phyloP scores from a whole-genome alignment of 2,888 invertebrate genomes.

The Brachypterus glaber region DNA sequence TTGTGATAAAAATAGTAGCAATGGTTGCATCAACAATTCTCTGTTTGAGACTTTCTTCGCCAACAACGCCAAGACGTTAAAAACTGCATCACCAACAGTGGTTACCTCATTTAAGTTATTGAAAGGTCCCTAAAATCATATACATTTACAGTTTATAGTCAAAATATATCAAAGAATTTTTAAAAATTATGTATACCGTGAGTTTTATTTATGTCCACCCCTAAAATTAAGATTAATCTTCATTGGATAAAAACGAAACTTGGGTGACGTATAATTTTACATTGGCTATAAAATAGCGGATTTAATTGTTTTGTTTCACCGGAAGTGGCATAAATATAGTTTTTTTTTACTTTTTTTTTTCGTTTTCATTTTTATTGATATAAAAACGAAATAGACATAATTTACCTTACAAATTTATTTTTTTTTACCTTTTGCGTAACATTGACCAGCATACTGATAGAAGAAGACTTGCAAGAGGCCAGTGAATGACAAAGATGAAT shows the following conservation, averaged over 20 bases:
- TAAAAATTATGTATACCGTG: too few relatives aligned
- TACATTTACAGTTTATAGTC: too few relatives aligned
- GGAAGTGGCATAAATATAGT: too few relatives aligned
- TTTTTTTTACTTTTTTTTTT: too few relatives aligned
- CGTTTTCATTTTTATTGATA: too few relatives aligned
- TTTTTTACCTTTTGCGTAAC: conserved; percentile 33
- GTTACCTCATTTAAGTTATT: conserved; percentile 52
- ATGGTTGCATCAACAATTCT: conserved; percentile 64
- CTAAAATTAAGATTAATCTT: too few relatives aligned
- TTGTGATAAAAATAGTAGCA: conserved; percentile 57
- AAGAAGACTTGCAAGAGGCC: conserved; percentile 63
- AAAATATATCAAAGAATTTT: neutral
- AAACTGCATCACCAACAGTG: conserved; percentile 80
- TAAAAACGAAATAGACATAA: conserved; percentile 7
- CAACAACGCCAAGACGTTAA: conserved; percentile 68
- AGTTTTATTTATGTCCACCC: too few relatives aligned
- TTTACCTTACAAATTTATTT: conserved; percentile 9
- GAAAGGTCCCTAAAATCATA: conserved; percentile 24
- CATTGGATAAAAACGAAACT: too few relatives aligned
- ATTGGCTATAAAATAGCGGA: too few relatives aligned
- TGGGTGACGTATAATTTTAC: too few relatives aligned
- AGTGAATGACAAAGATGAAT: conserved; percentile 71
- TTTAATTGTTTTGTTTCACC: too few relatives aligned
- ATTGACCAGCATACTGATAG: conserved; percentile 54
- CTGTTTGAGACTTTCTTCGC: conserved; percentile 68